These are phyloP conservation scores for Epinephelus coioides DNA, from an alignment of 2,797 vertebrate genomes.

Conservation along the genomic window DNA sequence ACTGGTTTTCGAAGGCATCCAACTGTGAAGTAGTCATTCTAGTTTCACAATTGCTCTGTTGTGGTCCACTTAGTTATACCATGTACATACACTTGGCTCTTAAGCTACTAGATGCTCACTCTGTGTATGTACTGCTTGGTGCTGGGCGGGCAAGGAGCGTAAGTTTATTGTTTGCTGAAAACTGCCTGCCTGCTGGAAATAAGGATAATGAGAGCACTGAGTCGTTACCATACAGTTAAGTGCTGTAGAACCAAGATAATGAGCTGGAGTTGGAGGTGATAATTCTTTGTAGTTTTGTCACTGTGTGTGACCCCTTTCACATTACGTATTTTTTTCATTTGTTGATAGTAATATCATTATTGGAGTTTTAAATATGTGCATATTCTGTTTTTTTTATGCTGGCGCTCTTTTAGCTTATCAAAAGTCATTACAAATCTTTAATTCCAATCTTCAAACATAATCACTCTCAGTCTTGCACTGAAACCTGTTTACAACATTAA, in stretches of 20 bases:
- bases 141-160: not conserved
- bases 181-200: not conserved
- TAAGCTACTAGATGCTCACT: too few relatives aligned
- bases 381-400: not conserved
- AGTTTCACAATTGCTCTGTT: too few relatives aligned
- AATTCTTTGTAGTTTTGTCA: not conserved
- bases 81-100: not conserved
- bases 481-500: slow-evolving; percentile 21
- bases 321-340: not conserved
- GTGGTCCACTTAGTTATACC: too few relatives aligned
- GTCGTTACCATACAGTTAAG: not conserved
- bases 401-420: slow-evolving; percentile 1
- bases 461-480: not conserved
- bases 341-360: not conserved
- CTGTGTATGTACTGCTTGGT: not conserved
- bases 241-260: slow-evolving; percentile 6
- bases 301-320: not conserved
- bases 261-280: not conserved
- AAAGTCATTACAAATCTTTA: not conserved
- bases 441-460: too few relatives aligned
- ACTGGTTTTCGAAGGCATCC: too few relatives aligned
- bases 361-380: not conserved
- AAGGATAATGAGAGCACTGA: not conserved
- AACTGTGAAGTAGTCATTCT: too few relatives aligned
- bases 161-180: slow-evolving; percentile 1